Evolutionary conservation across 2,113 vertebrate species (phyloP), one percentile per base, ranked within the genome.

Genomic region (Eupsittula cactorum): DNA sequence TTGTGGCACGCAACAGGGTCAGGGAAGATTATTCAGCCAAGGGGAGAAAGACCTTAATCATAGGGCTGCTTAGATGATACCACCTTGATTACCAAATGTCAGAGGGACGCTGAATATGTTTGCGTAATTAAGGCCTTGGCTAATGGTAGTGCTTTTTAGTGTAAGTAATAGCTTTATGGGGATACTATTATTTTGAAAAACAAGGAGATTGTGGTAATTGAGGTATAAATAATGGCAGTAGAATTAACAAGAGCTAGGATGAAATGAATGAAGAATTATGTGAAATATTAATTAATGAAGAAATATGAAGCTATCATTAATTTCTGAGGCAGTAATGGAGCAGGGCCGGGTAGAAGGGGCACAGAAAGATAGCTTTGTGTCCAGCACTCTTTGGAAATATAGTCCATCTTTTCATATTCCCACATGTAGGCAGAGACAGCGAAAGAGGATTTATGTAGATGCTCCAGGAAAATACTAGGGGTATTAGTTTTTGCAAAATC

Each of bases 121-220:
- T 96, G 77, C 91, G 84, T 95, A 95, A 96, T 93, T 82, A 93
- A 69, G 49, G 35, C 50, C 68, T 71, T 60, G 35, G 52, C 27
- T 95, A 92, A 96, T 82, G 68, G 86, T 33, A 71, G 68, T 77
- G 67, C 39, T 97, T 96, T 96, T 91, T 86, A 91, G 39, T 29
- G 57, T 88, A 96, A 96, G 94, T 93, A 94, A 96, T 90, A 89
- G 86, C 83, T 93, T 95, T 95, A 88, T 59, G 19, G 71, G 86
- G 50, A 92, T 53, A 88, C 5, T 50, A 89, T 90, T 85, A 84
- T 94, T 95, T 68, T 76, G 53, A 65, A 90, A 94, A 94, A 71
- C 63, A 86, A 39, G 55, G 49, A 76, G 21, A 78, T 62, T 47
- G 67, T 67, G 41, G 70, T 68, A 92, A 96, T 29, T 80, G 64